A percentile compares a stretch with the other conserved stretches of the same genome.
phyloP scores from a whole-genome alignment of 1,140 invertebrate genomes.

The Tetragnatha versicolor region DNA sequence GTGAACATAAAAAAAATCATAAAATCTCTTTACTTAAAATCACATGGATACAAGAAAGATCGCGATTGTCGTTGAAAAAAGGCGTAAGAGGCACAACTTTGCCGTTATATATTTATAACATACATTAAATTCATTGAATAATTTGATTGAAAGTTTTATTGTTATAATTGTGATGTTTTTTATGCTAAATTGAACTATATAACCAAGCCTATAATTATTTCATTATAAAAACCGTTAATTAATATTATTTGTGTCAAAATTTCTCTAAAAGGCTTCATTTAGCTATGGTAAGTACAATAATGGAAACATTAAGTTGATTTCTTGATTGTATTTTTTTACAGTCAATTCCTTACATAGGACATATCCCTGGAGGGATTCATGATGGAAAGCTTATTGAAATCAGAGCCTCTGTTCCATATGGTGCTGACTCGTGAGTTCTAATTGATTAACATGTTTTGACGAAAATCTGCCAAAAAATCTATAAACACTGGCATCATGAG shows the following conservation, averaged over 20 bases:
- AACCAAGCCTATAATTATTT: neutral
- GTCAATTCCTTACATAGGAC: constrained; percentile 18
- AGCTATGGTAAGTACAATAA: neutral
- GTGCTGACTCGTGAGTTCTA: constrained; percentile 36
- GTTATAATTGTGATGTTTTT: too few species aligned
- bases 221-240: neutral
- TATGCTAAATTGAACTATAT: neutral
- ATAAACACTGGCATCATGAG: too few species aligned
- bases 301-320: neutral
- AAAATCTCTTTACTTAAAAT: neutral
- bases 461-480: too few species aligned
- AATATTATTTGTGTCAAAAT: neutral
- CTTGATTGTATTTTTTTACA: neutral
- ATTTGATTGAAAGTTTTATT: neutral
- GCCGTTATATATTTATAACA: too few species aligned
- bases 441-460: neutral
- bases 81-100: too few species aligned
- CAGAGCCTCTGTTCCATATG: constrained; percentile 30
- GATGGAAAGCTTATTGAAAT: constrained; percentile 43
- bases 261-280: neutral
- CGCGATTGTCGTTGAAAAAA: too few species aligned
- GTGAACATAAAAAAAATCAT: neutral
- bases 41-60: neutral
- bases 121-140: neutral
- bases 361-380: constrained; percentile 31